These are phyloP conservation scores for Tinea pellionella DNA, from an alignment of 2,888 invertebrate species.

Conservation along the genomic window DNA sequence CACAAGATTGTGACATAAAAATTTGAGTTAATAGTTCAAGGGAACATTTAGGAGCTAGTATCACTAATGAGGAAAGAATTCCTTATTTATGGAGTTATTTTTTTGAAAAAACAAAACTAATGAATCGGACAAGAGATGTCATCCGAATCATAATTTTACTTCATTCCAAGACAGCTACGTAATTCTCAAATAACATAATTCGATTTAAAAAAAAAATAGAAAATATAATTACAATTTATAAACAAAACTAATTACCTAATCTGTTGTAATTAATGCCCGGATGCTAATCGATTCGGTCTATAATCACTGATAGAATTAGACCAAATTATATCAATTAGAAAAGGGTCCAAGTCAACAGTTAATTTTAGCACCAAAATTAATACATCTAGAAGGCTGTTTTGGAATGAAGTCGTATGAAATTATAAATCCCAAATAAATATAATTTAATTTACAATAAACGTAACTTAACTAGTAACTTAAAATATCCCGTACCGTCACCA, in stretches of 20 bases:
- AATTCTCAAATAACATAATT: neutral
- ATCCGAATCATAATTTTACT: constrained; percentile 52
- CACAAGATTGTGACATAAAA: constrained; percentile 58
- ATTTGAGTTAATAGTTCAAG: constrained; percentile 60
- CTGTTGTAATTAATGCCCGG: neutral
- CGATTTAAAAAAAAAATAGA: neutral
- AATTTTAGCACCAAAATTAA: constrained; percentile 40
- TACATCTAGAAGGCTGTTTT: constrained; percentile 38
- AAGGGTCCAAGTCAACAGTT: neutral
- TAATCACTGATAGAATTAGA: no score
- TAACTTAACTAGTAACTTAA: constrained; percentile 16
- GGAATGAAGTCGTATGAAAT: constrained; percentile 44
- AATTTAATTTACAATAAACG: constrained; percentile 1
- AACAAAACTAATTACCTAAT: neutral
- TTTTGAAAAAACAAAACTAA: constrained; percentile 31
- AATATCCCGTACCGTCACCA: constrained; percentile 74
- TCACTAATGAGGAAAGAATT: constrained; percentile 67
- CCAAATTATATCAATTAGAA: no score
- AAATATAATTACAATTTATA: neutral
- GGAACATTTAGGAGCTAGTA: constrained; percentile 65
- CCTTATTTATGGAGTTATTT: constrained; percentile 46
- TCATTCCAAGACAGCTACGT: constrained; percentile 60
- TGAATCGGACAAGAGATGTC: constrained; percentile 62
- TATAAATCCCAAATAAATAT: constrained; percentile 5
- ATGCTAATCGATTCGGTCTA: no score